Evolutionary conservation across 2,888 invertebrate genomes (phyloP), one percentile per base, ranked within the genome.

Genomic region (Choreutis nemorana): DNA sequence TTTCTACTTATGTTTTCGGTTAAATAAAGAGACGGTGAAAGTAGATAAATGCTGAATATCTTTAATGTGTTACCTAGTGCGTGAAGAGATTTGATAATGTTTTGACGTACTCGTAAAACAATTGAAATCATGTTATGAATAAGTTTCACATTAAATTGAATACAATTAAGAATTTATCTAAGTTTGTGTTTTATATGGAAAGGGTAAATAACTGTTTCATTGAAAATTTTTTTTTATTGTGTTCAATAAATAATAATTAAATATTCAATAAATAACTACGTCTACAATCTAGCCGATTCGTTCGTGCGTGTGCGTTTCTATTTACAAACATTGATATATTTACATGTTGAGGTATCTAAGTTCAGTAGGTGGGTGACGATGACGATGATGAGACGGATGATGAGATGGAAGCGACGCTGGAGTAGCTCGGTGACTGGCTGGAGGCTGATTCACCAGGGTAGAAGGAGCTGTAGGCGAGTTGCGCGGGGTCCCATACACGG

Each of bases 401-500:
- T 2, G 77, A 75, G 45, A 62, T 70, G 20, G 78, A 73, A 55
- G 77, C 77, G 47, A 72, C 73, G 1, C 70, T 68, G 3, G 81
- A 79, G 25, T 81, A 80, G 35, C 83, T 82, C 1, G 84, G 81
- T 2, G 82, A 73, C 15, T 83, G 78, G 5, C 81, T 80, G 1
- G 81, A 75, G 34, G 66, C 71, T 1, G 84, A 79, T 37, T 84
- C 81, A 53, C 85, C 84, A 38, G 88, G 86, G 52, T 87, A 87
- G 65, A 87, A 87, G 1, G 87, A 86, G 48, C 84, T 88, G 58
- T 87, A 87, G 14, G 88, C 87, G 40, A 87, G 61, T 45, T 84
- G 86, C 28, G 87, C 84, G 4, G 83, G 81, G 45, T 87, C 87
- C 89, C 91, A 91, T 1, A 89, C 84, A 41, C 91, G 81, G 26